Conservation (phyloP, 2,888 invertebrate genomes). For the Agrilus mali region DNA sequence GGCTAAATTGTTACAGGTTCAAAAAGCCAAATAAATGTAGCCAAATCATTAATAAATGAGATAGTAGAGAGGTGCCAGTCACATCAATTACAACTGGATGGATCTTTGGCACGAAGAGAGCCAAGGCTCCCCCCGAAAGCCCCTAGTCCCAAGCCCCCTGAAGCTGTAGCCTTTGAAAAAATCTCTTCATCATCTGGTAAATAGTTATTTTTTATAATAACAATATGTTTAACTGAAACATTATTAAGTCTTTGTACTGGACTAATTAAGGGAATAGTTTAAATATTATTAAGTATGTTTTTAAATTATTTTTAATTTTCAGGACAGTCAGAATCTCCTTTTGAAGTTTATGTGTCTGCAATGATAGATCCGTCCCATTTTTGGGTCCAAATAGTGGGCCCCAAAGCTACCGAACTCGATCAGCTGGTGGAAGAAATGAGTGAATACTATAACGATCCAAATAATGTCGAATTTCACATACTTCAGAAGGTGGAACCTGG, state of each 20-base stretch:
- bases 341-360: slow-evolving; percentile 81
- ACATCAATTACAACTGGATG: slow-evolving; percentile 31
- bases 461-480: slow-evolving; percentile 49
- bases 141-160: slow-evolving; percentile 12
- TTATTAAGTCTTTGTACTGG: no score
- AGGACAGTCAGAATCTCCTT: slow-evolving; percentile 42
- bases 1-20: slow-evolving; percentile 41
- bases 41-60: slow-evolving; percentile 58
- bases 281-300: no score
- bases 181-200: slow-evolving; percentile 26
- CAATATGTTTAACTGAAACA: no score
- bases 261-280: no score
- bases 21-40: slow-evolving; percentile 58
- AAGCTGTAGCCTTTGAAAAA: slow-evolving; percentile 24
- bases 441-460: slow-evolving; percentile 55
- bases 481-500: slow-evolving; percentile 46
- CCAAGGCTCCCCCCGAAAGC: slow-evolving; percentile 33
- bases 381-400: slow-evolving; percentile 77
- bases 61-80: slow-evolving; percentile 46
- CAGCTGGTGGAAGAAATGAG: slow-evolving; percentile 73
- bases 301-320: slow-evolving; percentile 3
- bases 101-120: slow-evolving; percentile 37
- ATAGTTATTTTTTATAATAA: no score
- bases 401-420: slow-evolving; percentile 60
- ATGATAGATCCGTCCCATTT: slow-evolving; percentile 66